Conservation (phyloP, 2,888 invertebrate genomes). For the Drosophila multiciliata region DNA sequence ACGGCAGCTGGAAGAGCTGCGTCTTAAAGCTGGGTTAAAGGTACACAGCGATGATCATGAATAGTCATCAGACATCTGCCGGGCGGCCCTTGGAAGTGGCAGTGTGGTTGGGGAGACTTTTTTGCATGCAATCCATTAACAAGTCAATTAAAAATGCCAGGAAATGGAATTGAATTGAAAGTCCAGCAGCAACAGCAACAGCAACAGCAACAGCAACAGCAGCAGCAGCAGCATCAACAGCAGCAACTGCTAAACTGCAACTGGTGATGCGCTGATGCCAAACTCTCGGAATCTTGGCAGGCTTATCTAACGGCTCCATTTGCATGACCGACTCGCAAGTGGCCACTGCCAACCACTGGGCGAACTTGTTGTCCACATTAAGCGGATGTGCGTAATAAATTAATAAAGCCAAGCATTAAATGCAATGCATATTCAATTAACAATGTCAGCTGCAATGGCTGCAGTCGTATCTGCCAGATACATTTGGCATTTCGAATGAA, state of each 20-base stretch:
- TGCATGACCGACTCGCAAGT: constrained; percentile 32
- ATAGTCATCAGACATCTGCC: constrained; percentile 44
- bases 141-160: constrained; percentile 79
- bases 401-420: constrained; percentile 78
- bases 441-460: constrained; percentile 68
- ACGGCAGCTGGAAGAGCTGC: constrained; percentile 31
- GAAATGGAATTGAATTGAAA: constrained; percentile 54
- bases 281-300: constrained; percentile 40
- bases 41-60: constrained; percentile 50
- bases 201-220: neutral
- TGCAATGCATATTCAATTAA: constrained; percentile 81
- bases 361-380: constrained; percentile 46
- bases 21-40: constrained; percentile 39
- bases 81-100: constrained; percentile 31
- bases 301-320: constrained; percentile 77
- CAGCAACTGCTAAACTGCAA: constrained; percentile 24
- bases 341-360: constrained; percentile 32
- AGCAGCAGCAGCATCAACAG: neutral
- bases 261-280: constrained; percentile 34
- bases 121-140: constrained; percentile 64
- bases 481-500: constrained; percentile 68
- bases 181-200: neutral
- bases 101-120: neutral
- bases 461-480: constrained; percentile 68
- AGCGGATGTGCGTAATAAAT: constrained; percentile 82